A percentile compares a stretch with the other conserved stretches of the same genome.
Evolutionary conservation across 2,797 vertebrate genomes (phyloP).

Genomic region (Enteromius treurensis): DNA sequence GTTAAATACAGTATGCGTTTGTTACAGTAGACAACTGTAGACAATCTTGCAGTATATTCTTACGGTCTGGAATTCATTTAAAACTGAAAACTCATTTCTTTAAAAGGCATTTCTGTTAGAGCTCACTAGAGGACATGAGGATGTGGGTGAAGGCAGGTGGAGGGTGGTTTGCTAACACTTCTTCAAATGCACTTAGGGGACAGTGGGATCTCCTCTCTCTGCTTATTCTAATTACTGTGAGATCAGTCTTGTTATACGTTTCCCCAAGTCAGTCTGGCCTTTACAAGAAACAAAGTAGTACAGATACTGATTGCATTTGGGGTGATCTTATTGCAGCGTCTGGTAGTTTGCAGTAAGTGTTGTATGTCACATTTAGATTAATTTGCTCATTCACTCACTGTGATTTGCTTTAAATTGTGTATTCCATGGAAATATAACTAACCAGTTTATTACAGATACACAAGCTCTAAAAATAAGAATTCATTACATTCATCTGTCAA

Average conservation of each 20-base stretch:
- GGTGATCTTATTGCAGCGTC: neutral
- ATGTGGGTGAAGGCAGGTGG: conserved; percentile 15
- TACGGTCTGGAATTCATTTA: conserved; percentile 1
- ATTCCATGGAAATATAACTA: neutral
- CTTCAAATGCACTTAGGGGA: conserved; percentile 35
- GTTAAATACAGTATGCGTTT: neutral
- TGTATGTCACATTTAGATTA: neutral
- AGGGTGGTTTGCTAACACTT: conserved; percentile 36
- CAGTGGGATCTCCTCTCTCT: conserved; percentile 38
- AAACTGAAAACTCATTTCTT: conserved; percentile 26
- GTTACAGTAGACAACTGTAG: neutral
- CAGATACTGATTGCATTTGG: conserved; percentile 31
- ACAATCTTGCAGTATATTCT: neutral
- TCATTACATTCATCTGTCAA: neutral
- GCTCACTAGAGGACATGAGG: conserved; percentile 25
- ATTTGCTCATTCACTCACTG: too few relatives aligned
- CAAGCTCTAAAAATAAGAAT: neutral
- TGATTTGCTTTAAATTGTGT: neutral
- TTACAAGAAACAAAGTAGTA: conserved; percentile 15
- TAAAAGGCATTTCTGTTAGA: conserved; percentile 25
- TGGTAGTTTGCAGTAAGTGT: neutral
- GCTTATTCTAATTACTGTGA: conserved; percentile 46
- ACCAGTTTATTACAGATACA: neutral
- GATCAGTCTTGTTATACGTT: conserved; percentile 22
- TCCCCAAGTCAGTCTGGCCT: conserved; percentile 28